phyloP scores from a whole-genome alignment of 2,888 invertebrate species.

The Drosophila fulvimacula region DNA sequence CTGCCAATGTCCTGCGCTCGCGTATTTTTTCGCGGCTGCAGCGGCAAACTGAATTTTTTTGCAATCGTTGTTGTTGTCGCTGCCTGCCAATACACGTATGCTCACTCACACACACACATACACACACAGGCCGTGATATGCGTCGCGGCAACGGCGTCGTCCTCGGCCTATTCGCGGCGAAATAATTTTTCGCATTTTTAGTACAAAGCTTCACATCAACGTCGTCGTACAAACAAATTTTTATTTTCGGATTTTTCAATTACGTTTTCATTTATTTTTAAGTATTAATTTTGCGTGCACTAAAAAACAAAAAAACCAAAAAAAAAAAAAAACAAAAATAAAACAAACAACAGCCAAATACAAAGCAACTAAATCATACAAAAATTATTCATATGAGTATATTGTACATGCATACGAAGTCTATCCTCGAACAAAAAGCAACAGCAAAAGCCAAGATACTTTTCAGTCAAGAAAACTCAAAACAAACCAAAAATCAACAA shows the following conservation, averaged over 20 bases:
- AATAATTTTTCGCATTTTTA: constrained; percentile 83
- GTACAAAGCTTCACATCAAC: constrained; percentile 84
- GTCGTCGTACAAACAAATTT: constrained; percentile 83
- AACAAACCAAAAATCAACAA: constrained; percentile 17
- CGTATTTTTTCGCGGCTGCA: constrained; percentile 79
- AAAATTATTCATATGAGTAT: constrained; percentile 58
- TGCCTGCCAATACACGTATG: constrained; percentile 61
- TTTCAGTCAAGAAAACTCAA: constrained; percentile 34
- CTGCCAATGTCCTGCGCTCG: constrained; percentile 68
- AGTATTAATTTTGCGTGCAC: constrained; percentile 81
- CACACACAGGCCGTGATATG: constrained; percentile 26
- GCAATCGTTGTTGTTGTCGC: constrained; percentile 42
- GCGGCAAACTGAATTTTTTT: constrained; percentile 66
- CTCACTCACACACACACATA: constrained; percentile 27
- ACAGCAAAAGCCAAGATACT: constrained; percentile 46
- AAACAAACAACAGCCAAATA: constrained; percentile 54
- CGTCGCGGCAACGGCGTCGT: constrained; percentile 68
- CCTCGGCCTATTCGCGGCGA: constrained; percentile 82
- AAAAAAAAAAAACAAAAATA: constrained; percentile 40
- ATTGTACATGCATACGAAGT: constrained; percentile 46
- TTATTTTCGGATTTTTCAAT: constrained; percentile 83
- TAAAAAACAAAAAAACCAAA: constrained; percentile 62
- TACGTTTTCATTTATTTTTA: constrained; percentile 84
- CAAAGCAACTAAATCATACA: constrained; percentile 55
- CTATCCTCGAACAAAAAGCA: constrained; percentile 58